Base-by-base conservation (phyloP, 2,113 vertebrate species). In the Crotalus tigris region DNA sequence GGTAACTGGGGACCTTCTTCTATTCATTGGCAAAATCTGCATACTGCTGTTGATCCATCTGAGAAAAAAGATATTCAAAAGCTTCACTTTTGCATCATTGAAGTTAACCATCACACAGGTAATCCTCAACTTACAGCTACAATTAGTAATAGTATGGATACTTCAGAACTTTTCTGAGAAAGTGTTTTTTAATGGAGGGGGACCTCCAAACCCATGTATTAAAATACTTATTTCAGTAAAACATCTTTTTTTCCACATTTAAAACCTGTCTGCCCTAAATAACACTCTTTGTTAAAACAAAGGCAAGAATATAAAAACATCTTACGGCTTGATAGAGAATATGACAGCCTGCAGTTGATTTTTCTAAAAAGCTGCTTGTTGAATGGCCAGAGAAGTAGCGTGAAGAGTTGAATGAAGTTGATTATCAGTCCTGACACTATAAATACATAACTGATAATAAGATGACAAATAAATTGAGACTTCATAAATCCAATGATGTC, bases 371-470 rank as follows among this genome's bases (percentile, higher is more conserved):
- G 98, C 93, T 99, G 98, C 96, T 98, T 99, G 97, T 97, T 98
- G 96, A 99, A 90, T 19, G 98, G 97, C 99, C 99, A 99, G 94
- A 99, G 96, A 4, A 98, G 94, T 90, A 99, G 98, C 0, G 98
- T 99, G 94, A 98, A 98, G 88, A 99, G 94, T 96, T 99, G 99
- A 92, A 99, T 87, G 92, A 98, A 93, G 97, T 99, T 99, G 96
- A 99, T 49, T 12, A 99, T 97, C 81, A 99, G 96, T 92, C 99
- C 99, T 33, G 98, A 99, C 94, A 97, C 97, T 95, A 99, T 97
- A 96, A 99, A 99, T 94, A 99, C 98, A 33, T 99, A 99, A 96
- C 98, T 98, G 97, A 99, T 98, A 96, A 99, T 92, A 61, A 99
- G 98, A 21, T 99, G 99, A 95, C 98, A 98, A 96, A 99, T 95